Conservation (phyloP, 2,113 vertebrate species). For the Malaclemys terrapin region DNA sequence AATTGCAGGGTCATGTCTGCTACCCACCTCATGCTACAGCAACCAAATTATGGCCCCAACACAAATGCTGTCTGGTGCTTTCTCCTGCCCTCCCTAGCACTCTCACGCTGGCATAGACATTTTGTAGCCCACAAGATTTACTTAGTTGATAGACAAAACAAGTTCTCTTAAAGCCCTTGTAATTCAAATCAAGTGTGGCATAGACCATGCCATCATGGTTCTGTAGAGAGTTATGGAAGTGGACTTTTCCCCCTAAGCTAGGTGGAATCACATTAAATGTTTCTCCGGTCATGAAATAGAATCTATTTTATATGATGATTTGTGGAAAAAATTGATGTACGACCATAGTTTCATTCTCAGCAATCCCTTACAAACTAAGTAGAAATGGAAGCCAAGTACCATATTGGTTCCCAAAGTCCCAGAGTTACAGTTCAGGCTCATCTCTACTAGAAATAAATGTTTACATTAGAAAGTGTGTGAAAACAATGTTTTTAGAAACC, state of each 20-base stretch:
- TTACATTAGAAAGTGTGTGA: background rate
- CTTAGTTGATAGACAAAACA: background rate
- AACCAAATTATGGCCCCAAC: background rate
- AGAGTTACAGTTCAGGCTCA: background rate
- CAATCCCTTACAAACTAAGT: background rate
- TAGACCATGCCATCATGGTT: background rate
- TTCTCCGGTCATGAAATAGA: background rate
- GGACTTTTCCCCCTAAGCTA: too few relatives aligned
- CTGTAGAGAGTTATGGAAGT: background rate
- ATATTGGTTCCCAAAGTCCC: background rate
- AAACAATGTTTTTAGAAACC: background rate
- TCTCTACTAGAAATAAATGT: background rate
- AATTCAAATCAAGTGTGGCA: background rate
- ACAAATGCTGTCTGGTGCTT: background rate
- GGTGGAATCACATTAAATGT: background rate
- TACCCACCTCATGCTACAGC: background rate
- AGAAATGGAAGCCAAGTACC: background rate
- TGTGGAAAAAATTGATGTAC: background rate
- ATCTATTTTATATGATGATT: background rate
- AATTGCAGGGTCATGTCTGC: background rate
- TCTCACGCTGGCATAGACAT: background rate
- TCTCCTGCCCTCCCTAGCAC: background rate
- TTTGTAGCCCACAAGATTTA: background rate
- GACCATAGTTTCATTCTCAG: background rate
- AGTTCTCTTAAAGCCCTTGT: background rate